Percentiles rank a stretch among this genome's conserved stretches.
Conservation (phyloP, 2,888 invertebrate genomes). For the Dimorphilus gyrociliatus region DNA sequence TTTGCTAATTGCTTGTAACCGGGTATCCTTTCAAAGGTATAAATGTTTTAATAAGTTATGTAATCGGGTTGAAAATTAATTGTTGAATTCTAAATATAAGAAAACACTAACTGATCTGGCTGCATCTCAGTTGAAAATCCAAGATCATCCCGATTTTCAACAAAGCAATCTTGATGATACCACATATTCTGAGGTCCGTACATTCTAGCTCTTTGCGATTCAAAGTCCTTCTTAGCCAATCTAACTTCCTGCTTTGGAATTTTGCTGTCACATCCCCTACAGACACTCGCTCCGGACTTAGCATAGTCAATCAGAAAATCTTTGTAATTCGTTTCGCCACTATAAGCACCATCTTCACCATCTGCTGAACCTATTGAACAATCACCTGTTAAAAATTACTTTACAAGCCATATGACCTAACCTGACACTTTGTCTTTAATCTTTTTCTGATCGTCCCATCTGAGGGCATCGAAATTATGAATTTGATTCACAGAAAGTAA, state of each 20-base stretch:
- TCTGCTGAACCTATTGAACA: neutral
- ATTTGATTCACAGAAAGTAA: constrained; percentile 74
- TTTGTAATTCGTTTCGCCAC: constrained; percentile 26
- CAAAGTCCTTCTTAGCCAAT: constrained; percentile 66
- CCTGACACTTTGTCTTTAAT: constrained; percentile 42
- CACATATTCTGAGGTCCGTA: constrained; percentile 65
- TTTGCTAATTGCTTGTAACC: constrained; percentile 54
- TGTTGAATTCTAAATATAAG: constrained; percentile 2
- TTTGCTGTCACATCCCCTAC: constrained; percentile 65
- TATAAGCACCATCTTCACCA: constrained; percentile 12
- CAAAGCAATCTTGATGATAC: constrained; percentile 84
- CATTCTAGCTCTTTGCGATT: constrained; percentile 58
- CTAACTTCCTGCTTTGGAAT: constrained; percentile 63
- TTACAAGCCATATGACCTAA: constrained; percentile 2
- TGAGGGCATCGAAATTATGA: constrained; percentile 46
- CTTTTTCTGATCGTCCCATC: constrained; percentile 65
- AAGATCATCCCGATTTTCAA: constrained; percentile 52
- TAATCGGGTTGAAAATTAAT: neutral
- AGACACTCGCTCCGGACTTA: constrained; percentile 61
- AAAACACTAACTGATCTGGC: constrained; percentile 40
- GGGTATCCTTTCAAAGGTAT: constrained; percentile 43
- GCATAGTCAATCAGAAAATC: constrained; percentile 69
- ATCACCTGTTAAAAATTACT: neutral
- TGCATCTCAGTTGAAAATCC: constrained; percentile 43
- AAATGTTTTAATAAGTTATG: neutral